phyloP scores from a whole-genome alignment of 2,113 vertebrate genomes.

The Peromyscus californicus region DNA sequence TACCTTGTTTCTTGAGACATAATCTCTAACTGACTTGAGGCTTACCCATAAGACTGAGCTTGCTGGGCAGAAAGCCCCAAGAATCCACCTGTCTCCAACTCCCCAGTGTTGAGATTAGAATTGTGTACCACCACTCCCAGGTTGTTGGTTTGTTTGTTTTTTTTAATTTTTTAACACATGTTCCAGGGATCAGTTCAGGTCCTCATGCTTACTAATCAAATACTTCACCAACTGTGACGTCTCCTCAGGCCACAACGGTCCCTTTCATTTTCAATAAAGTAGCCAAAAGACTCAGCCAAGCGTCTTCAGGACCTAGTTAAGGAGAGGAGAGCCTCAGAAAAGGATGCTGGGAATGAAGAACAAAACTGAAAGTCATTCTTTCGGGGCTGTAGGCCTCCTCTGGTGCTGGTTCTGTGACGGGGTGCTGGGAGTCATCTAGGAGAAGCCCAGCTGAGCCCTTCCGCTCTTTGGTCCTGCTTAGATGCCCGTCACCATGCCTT shows the following conservation, averaged over 20 bases:
- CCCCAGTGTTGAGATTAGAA: background rate
- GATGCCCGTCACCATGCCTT: background rate
- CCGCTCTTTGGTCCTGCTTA: background rate
- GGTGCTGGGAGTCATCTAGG: background rate
- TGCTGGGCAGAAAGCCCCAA: background rate
- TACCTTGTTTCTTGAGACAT: background rate
- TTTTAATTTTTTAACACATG: background rate
- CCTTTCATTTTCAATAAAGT: background rate
- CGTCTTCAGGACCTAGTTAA: background rate
- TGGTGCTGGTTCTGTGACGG: background rate
- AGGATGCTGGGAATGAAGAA: background rate
- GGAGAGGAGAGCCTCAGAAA: background rate
- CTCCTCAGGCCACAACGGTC: background rate
- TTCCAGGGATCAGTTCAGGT: background rate
- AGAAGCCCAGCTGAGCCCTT: background rate
- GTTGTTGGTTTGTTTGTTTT: background rate
- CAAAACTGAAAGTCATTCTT: no score
- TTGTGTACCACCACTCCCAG: background rate
- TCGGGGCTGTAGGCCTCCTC: background rate
- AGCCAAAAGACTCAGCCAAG: background rate
- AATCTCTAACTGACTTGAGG: background rate
- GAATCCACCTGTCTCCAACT: background rate
- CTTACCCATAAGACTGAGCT: background rate
- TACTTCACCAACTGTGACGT: background rate
- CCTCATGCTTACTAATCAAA: background rate